A percentile compares a stretch with the other conserved stretches of the same genome.
phyloP scores from a whole-genome alignment of 2,888 invertebrate genomes.

The Plutella xylostella region DNA sequence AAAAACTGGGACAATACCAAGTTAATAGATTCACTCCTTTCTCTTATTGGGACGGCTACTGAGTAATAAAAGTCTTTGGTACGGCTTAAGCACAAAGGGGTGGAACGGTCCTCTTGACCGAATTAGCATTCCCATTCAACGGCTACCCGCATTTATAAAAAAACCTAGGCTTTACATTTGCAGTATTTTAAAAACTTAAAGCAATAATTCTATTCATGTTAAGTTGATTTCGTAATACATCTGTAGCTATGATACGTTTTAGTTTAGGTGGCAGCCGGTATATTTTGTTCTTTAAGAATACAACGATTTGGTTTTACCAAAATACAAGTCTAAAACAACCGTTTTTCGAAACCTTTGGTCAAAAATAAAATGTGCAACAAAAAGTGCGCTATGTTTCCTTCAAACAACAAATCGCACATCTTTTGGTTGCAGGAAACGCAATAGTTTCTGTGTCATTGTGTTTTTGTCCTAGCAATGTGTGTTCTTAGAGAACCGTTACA shows the following conservation, averaged over 20 bases:
- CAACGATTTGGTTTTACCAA: neutral
- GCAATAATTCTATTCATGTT: no score
- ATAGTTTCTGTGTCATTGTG: slow-evolving; percentile 57
- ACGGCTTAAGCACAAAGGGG: slow-evolving; percentile 16
- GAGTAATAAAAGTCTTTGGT: slow-evolving; percentile 48
- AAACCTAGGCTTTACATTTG: no score
- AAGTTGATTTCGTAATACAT: no score
- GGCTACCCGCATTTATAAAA: no score
- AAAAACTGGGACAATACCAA: slow-evolving; percentile 25
- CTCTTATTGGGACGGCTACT: slow-evolving; percentile 45
- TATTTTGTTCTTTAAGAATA: neutral
- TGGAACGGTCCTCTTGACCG: neutral
- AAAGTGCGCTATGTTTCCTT: no score
- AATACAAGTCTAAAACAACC: neutral
- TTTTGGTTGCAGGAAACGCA: slow-evolving; percentile 51
- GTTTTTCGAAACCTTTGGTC: no score
- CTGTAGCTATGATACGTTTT: no score
- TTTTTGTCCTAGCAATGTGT: slow-evolving; percentile 59
- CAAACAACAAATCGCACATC: slow-evolving; percentile 31
- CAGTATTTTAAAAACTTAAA: no score
- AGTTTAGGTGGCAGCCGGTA: neutral
- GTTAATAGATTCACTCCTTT: slow-evolving; percentile 37
- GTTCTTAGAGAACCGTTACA: slow-evolving; percentile 55
- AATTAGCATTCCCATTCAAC: slow-evolving; percentile 1
- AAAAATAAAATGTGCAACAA: no score